Base-by-base conservation (phyloP, 64 coral and sea anemone species). In the Montipora cactus region DNA sequence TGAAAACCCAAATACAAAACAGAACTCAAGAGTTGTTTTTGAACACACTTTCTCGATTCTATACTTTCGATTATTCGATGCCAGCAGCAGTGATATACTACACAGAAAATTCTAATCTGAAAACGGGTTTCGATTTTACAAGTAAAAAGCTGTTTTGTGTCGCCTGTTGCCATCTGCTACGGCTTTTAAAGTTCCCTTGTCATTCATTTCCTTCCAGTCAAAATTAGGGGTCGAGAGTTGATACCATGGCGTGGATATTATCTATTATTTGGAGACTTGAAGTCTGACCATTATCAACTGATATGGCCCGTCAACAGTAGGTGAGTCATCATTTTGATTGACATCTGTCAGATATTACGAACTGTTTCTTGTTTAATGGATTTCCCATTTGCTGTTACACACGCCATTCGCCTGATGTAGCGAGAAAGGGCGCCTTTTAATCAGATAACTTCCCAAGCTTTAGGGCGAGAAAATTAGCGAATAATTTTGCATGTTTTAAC, bases 191-290 rank as follows among this genome's bases (percentile, higher is more conserved):
- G 10, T 50, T 86, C n/a, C 18, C 11, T 67, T 67, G 44, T 86
- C 82, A 86, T 86, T 47, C 70, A 86, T 72, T 86, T 72, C 5
- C 45, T 50, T 49, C 62, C 64, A 71, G 64, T 86, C 62, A 86
- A 71, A 71, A 86, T 86, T 67, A 86, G 44, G 44, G 37, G 46
- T 14, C n/a, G 16, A 15, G 67, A 72, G 82, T 49, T 86, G 46
- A 50, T 49, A 86, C 47, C 5, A 86, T 86, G 50, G 82, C 46
- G 46, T 48, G 16, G 16, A 13, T 46, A 86, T 86, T 86, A 86
- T 86, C 64, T 71, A 0, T 9, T 50, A 86, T 86, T 71, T 68
- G 82, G 62, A 86, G 82, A n/a, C 82, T 49, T 72, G 47, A 18
- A 86, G 82, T 86, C 66, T 71, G 82, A 45, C 18, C 0, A 49